A percentile compares a stretch with the other conserved stretches of the same genome.
These are phyloP conservation scores for Metopolophium dirhodum DNA, from an alignment of 1,140 invertebrate species.

Conservation along the genomic window DNA sequence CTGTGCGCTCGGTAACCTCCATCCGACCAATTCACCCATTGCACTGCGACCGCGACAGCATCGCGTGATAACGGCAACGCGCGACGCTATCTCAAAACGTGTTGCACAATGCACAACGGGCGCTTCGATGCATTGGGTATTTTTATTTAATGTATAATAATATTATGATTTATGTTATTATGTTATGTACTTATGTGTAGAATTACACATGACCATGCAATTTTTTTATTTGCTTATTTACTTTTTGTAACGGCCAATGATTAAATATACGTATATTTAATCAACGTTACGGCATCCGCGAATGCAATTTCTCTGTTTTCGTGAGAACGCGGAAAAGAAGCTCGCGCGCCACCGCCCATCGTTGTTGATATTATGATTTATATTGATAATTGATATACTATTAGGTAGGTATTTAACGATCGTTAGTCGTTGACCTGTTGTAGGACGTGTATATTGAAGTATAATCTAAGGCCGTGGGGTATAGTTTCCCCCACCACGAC, in stretches of 20 bases:
- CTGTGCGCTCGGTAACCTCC: neutral
- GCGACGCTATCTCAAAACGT: conserved; percentile 8
- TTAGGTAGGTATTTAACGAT: neutral
- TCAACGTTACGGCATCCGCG: neutral
- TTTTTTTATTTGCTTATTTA: neutral
- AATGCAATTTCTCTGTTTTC: neutral
- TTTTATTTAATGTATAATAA: neutral
- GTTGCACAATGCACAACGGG: neutral
- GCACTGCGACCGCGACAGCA: neutral
- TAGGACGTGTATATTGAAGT: too few relatives aligned
- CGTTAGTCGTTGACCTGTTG: neutral
- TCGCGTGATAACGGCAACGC: neutral
- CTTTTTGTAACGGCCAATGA: neutral
- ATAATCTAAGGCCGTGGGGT: neutral
- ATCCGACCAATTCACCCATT: neutral
- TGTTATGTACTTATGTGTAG: neutral
- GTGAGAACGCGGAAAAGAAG: neutral
- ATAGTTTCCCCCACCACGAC: neutral
- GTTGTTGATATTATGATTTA: neutral
- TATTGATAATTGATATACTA: neutral
- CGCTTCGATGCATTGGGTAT: neutral
- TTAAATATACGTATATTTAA: too few relatives aligned
- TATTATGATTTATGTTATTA: neutral
- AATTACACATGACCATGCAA: neutral
- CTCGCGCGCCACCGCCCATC: too few relatives aligned